Conservation (phyloP, 2,797 vertebrate species). For the Darevskia nairensis region DNA sequence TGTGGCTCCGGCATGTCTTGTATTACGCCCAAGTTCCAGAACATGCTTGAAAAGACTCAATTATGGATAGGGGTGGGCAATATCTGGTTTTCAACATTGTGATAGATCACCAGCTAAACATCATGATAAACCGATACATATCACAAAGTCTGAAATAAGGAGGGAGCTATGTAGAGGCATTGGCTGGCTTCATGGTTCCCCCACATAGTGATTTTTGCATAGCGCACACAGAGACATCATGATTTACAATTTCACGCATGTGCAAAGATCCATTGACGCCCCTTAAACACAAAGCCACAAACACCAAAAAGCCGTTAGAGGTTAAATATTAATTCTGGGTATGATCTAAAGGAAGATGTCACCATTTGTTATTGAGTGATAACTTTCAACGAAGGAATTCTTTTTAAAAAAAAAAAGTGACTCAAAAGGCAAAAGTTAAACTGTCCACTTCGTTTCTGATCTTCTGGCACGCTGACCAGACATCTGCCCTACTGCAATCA, state of each 20-base stretch:
- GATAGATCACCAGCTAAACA: no score
- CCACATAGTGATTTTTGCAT: no score
- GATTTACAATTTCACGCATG: neutral
- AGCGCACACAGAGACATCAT: no score
- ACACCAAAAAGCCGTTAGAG: neutral
- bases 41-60: no score
- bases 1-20: no score
- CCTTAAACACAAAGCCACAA: neutral
- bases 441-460: neutral
- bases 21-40: no score
- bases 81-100: no score
- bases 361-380: neutral
- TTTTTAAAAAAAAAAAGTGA: neutral
- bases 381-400: conserved; percentile 13
- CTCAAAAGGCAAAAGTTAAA: neutral
- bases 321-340: neutral
- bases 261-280: neutral
- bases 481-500: neutral
- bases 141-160: no score
- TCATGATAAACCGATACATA: no score
- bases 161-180: no score
- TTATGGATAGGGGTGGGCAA: no score
- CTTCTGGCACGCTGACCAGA: neutral
- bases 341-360: neutral
- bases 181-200: no score